These are phyloP conservation scores for Argya squamiceps DNA, from an alignment of 2,797 vertebrate species.

Conservation along the genomic window DNA sequence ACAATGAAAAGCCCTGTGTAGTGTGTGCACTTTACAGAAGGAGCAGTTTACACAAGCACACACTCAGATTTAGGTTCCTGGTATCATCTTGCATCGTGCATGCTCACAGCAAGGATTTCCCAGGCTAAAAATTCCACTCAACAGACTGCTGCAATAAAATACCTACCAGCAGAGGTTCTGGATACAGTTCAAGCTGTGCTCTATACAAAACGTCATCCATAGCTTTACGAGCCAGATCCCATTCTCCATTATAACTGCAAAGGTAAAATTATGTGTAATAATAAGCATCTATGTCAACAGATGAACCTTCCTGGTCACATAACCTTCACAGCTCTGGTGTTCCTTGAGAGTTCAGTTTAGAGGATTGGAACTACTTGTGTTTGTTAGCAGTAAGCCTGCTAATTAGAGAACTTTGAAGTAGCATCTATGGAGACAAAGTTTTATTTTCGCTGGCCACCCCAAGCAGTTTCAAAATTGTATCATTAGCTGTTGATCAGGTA, in stretches of 20 bases:
- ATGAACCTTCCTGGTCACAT: background rate
- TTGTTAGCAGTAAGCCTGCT: background rate
- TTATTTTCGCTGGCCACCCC: background rate
- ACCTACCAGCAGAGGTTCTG: constrained; percentile 96
- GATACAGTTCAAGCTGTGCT: constrained; percentile 93
- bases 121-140: background rate
- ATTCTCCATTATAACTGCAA: constrained; percentile 95
- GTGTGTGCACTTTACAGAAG: fast-evolving
- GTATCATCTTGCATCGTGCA: background rate
- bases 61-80: background rate
- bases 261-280: background rate
- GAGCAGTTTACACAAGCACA: background rate
- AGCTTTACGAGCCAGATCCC: constrained; percentile 92
- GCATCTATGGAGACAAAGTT: background rate
- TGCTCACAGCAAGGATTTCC: background rate
- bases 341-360: background rate
- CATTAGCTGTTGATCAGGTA: background rate
- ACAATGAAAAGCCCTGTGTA: background rate
- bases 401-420: background rate
- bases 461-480: background rate
- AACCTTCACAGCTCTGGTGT: background rate
- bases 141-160: background rate
- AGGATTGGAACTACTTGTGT: background rate
- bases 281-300: background rate
- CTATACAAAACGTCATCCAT: constrained; percentile 95